Base-by-base conservation (phyloP, 1,140 invertebrate species). In the Papilio xuthus region DNA sequence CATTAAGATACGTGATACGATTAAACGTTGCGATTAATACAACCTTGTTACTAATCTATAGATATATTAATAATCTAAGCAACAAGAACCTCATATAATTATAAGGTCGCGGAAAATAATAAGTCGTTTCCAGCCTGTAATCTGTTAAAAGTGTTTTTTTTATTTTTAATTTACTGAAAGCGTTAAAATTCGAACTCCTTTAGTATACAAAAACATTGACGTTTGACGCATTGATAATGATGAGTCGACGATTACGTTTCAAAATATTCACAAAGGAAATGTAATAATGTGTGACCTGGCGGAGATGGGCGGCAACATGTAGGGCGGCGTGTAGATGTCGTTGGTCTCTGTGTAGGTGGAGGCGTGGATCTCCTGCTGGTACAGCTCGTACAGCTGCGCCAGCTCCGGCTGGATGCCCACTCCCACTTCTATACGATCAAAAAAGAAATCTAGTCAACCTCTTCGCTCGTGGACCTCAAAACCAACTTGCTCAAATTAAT, bases 291-390 rank as follows among this genome's bases (percentile, higher is more conserved):
- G 8, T 15, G 84, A 94, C 92, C 92, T 93, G 18, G 88, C 84
- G 28, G 90, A 92, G 12, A 94, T 94, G 18, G 92, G 92, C 50
- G 92, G 92, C 44, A 90, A 94, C 89, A 83, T 95, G 91, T 89
- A 95, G 44, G 88, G 93, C 28, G 93, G 92, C 10, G 93, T 89
- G 80, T 92, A 90, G 18, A 94, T 85, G 82, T 94, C 92, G 10
- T 93, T 93, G 81, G 93, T 95, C 82, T 96, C 96, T 1, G 95
- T 95, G 81, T 96, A 96, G 0, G 96, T 96, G 4, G 96, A 95
- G 0, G 96, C 96, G 84, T 97, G 97, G 56, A 97, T 97, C 92
- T 97, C 97, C 86, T 97, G 96, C 86, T 98, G 97, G 86, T 99
- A 99, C 81, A 98, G 94, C 12, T 96, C 95, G 89, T 98, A 98